These are phyloP conservation scores for Ivindomyrus marchei DNA, from an alignment of 2,113 vertebrate genomes.

Conservation along the genomic window DNA sequence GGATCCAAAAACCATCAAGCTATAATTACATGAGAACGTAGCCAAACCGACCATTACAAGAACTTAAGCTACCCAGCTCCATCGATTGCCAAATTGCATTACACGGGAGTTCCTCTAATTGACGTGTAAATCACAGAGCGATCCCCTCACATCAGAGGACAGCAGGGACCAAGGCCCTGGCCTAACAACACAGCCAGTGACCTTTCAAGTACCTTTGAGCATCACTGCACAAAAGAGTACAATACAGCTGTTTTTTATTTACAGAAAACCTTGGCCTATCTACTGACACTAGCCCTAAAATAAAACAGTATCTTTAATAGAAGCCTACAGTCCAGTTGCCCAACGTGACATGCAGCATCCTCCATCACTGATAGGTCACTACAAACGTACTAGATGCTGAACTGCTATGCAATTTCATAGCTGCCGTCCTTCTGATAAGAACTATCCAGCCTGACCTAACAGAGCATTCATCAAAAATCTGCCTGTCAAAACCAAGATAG, in stretches of 20 bases:
- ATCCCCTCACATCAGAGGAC: neutral
- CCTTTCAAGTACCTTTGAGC: neutral
- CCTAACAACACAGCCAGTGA: neutral
- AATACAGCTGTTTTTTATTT: neutral
- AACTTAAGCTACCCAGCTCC: neutral
- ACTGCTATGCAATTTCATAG: neutral
- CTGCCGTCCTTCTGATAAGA: neutral
- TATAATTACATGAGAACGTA: slow-evolving; percentile 11
- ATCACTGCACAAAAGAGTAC: neutral
- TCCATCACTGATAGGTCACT: neutral
- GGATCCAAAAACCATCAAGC: neutral
- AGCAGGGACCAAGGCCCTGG: neutral
- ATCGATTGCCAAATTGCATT: slow-evolving; percentile 10
- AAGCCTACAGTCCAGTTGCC: neutral
- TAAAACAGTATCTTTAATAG: neutral
- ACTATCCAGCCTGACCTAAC: neutral
- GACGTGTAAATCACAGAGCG: neutral
- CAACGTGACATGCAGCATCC: neutral
- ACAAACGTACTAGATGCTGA: neutral
- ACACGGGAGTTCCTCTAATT: slow-evolving; percentile 1
- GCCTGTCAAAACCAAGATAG: neutral
- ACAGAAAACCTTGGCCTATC: neutral
- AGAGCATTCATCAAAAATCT: neutral
- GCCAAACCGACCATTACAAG: slow-evolving; percentile 12
- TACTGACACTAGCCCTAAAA: neutral